Evolutionary conservation across 2,888 invertebrate genomes (phyloP).

Genomic region (Meandrusa payeni): DNA sequence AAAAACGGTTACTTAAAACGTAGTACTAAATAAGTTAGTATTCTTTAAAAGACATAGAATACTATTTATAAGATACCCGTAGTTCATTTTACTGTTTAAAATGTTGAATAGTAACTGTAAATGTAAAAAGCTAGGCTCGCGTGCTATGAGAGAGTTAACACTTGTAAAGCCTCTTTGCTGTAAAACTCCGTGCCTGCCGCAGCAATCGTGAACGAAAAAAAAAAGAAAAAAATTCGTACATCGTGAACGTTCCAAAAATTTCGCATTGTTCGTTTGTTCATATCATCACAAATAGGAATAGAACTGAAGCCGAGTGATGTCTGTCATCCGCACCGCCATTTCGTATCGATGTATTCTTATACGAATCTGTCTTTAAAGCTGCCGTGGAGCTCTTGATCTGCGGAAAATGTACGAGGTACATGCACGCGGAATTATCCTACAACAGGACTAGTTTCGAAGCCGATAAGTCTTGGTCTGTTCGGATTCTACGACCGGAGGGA

Average conservation of each 20-base stretch:
- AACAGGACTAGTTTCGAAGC: constrained; percentile 24
- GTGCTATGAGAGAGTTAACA: background rate
- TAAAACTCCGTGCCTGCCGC: constrained; percentile 4
- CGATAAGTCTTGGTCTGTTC: constrained; percentile 37
- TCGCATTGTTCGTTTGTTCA: constrained; percentile 6
- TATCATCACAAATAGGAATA: background rate
- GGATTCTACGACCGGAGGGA: constrained; percentile 41
- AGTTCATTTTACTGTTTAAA: too few relatives aligned
- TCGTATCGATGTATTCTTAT: constrained; percentile 9
- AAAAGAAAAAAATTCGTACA: background rate
- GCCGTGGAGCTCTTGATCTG: constrained; percentile 18
- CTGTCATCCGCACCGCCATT: background rate
- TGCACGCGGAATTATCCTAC: constrained; percentile 23
- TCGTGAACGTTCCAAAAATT: constrained; percentile 12
- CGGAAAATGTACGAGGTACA: constrained; percentile 15
- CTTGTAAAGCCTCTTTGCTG: constrained; percentile 2
- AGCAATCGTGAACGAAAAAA: constrained; percentile 1
- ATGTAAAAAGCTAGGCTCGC: too few relatives aligned
- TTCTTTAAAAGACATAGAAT: too few relatives aligned
- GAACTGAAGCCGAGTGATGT: constrained; percentile 9
- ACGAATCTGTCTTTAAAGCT: constrained; percentile 7
- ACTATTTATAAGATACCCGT: too few relatives aligned
- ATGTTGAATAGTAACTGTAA: too few relatives aligned
- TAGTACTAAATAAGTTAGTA: too few relatives aligned
- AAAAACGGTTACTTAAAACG: too few relatives aligned